Percentiles rank a stretch among this genome's conserved stretches.
Evolutionary conservation across 2,113 vertebrate species (phyloP).

Genomic region (Tragulus kanchil): DNA sequence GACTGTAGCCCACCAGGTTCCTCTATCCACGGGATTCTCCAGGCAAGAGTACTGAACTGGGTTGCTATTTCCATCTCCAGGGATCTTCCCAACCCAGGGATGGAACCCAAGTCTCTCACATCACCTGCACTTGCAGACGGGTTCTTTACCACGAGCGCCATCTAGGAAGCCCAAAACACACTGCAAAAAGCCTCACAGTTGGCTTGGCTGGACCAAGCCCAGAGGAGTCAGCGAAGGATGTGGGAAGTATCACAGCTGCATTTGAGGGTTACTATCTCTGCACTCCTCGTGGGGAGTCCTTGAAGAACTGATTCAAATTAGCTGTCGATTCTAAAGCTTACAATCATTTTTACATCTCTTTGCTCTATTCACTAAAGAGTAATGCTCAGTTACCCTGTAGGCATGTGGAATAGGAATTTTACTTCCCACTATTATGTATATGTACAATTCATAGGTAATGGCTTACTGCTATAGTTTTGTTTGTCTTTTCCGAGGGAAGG

Average conservation of each 20-base stretch:
- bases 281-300: not conserved
- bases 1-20: too few relatives aligned
- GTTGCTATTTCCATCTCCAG: too few relatives aligned
- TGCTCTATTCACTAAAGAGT: not conserved
- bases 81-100: too few relatives aligned
- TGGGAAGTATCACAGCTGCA: rapidly evolving
- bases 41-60: too few relatives aligned
- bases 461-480: not conserved
- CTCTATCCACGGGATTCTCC: too few relatives aligned
- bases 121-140: too few relatives aligned
- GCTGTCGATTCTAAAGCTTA: not conserved
- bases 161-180: not conserved
- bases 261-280: not conserved
- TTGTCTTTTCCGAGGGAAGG: not conserved
- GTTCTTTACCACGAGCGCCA: too few relatives aligned
- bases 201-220: not conserved
- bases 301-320: not conserved
- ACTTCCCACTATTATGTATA: not conserved
- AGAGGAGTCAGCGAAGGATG: not conserved
- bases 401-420: not conserved
- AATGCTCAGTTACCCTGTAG: not conserved
- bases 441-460: not conserved
- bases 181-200: not conserved
- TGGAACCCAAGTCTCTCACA: too few relatives aligned
- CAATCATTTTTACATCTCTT: not conserved